phyloP scores from a whole-genome alignment of 2,888 invertebrate species.

The Macrophya alboannulata region DNA sequence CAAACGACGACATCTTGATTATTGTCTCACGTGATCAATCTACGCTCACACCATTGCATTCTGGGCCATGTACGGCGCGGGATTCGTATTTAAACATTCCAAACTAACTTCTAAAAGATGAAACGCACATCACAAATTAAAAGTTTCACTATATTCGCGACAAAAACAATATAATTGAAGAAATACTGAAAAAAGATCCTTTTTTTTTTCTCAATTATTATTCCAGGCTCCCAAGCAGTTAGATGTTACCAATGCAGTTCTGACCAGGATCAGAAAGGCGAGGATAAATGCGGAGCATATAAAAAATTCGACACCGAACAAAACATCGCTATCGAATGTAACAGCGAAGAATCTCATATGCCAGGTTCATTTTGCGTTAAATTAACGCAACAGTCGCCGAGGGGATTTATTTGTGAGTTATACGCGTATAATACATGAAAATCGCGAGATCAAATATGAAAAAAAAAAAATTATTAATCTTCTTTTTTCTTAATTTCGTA shows the following conservation, averaged over 20 bases:
- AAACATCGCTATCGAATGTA: conserved; percentile 96
- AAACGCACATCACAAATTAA: background rate
- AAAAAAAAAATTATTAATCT: conserved; percentile 10
- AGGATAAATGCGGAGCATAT: conserved; percentile 96
- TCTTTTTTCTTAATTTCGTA: conserved; percentile 19
- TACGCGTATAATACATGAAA: background rate
- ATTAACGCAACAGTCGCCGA: conserved; percentile 95
- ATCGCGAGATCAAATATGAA: background rate
- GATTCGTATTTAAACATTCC: background rate
- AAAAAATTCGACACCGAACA: conserved; percentile 90
- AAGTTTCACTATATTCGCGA: background rate
- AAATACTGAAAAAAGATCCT: background rate
- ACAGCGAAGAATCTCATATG: conserved; percentile 95
- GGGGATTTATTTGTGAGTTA: conserved; percentile 95
- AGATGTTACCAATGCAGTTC: conserved; percentile 98
- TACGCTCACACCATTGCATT: conserved; percentile 22
- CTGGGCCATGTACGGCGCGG: background rate
- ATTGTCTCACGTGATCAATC: conserved; percentile 28
- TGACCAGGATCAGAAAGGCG: conserved; percentile 89
- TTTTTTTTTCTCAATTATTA: background rate
- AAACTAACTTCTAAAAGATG: background rate
- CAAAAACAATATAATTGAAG: background rate
- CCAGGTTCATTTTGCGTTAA: conserved; percentile 99
- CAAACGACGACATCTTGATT: conserved; percentile 19
- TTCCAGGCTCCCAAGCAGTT: conserved; percentile 82